These are phyloP conservation scores for Alfaro cultratus DNA, from an alignment of 2,797 vertebrate genomes.

Conservation along the genomic window DNA sequence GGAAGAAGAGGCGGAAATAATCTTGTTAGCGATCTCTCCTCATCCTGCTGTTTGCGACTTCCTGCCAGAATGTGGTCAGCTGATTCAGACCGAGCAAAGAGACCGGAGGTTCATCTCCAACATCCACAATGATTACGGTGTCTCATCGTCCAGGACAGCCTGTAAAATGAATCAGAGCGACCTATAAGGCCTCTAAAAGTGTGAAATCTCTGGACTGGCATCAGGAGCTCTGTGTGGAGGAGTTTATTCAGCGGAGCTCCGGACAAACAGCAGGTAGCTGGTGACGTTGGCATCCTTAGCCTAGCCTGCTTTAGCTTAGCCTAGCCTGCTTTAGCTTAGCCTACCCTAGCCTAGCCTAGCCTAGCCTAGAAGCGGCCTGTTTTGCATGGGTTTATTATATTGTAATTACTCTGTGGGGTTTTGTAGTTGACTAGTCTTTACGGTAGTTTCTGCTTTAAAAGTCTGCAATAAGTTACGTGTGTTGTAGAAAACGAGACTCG, in stretches of 20 bases:
- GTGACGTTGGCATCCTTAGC: conserved; percentile 48
- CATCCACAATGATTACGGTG: conserved; percentile 39
- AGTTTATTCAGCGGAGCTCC: conserved; percentile 11
- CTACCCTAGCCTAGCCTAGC: conserved; percentile 28
- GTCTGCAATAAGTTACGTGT: rapidly evolving
- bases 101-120: conserved; percentile 13
- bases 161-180: conserved; percentile 35
- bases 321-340: conserved; percentile 26
- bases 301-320: conserved; percentile 37
- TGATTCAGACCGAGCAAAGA: conserved; percentile 50
- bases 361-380: conserved; percentile 22
- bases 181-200: neutral
- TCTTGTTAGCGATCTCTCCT: neutral
- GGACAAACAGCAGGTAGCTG: conserved; percentile 57
- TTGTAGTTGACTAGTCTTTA: rapidly evolving
- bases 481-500: neutral
- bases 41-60: conserved; percentile 62
- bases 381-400: conserved; percentile 8
- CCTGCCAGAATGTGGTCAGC: conserved; percentile 57
- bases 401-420: neutral
- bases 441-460: neutral
- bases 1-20: neutral
- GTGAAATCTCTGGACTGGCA: conserved; percentile 3
- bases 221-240: conserved; percentile 2
- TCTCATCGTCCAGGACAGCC: conserved; percentile 19